Evolutionary conservation across 2,113 vertebrate genomes (phyloP).

Genomic region (Pygoscelis antarcticus): DNA sequence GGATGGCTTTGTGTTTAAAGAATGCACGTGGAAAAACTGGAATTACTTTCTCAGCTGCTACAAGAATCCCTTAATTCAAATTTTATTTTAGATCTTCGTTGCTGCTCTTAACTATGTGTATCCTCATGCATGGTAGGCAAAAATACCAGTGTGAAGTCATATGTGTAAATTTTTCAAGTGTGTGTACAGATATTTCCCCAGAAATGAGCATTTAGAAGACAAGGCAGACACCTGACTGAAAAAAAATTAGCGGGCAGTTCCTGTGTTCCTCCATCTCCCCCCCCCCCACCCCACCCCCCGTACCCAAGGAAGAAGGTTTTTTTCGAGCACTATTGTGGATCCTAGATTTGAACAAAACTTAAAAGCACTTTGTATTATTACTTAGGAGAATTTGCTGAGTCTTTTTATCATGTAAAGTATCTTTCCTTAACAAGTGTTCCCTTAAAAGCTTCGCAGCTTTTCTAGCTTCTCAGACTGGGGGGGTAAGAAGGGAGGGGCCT

Average conservation of each 20-base stretch:
- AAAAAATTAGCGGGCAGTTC: neutral
- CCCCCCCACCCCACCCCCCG: fast-evolving
- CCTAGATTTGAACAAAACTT: neutral
- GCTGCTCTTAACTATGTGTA: neutral
- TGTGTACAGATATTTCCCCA: neutral
- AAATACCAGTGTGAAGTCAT: neutral
- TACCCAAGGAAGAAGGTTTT: neutral
- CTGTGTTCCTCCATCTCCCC: neutral
- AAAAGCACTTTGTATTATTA: neutral
- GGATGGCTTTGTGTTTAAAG: neutral
- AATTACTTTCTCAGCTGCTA: neutral
- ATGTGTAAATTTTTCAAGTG: neutral
- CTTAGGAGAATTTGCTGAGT: neutral
- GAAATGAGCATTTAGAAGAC: neutral
- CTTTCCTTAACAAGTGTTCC: neutral
- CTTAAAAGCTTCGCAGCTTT: neutral
- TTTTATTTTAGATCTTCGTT: neutral
- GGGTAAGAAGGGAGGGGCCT: neutral
- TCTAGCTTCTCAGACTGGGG: neutral
- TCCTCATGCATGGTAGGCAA: neutral
- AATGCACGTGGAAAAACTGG: neutral
- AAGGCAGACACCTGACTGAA: neutral
- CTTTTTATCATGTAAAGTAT: neutral
- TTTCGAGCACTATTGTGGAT: neutral
- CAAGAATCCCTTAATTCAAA: neutral